Percentiles rank a stretch among this genome's conserved stretches.
Evolutionary conservation across 2,797 vertebrate species (phyloP).

Genomic region (Oceanodroma leucorhoa): DNA sequence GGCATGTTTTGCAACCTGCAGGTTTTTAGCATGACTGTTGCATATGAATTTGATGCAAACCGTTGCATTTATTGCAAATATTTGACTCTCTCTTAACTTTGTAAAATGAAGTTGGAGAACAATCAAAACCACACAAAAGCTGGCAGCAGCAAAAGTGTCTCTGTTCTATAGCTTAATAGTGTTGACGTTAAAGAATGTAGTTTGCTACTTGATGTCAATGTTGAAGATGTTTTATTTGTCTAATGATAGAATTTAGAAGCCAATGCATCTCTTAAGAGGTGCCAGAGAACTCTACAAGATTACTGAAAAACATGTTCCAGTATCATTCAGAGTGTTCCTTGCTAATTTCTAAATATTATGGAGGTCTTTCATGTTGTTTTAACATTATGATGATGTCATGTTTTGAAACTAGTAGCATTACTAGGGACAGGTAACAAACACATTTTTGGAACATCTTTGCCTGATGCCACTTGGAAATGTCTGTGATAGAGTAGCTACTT

Average conservation of each 20-base stretch:
- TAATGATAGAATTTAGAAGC: neutral
- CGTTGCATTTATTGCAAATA: neutral
- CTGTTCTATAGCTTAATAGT: neutral
- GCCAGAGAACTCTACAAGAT: neutral
- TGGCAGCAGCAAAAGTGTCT: neutral
- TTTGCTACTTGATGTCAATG: neutral
- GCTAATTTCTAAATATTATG: neutral
- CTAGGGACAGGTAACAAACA: neutral
- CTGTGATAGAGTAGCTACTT: neutral
- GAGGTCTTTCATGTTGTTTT: neutral
- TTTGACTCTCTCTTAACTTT: neutral
- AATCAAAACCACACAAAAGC: neutral
- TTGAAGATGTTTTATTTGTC: neutral
- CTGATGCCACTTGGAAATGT: accelerated
- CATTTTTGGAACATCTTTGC: neutral
- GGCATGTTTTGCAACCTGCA: neutral
- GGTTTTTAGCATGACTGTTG: neutral
- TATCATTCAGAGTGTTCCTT: neutral
- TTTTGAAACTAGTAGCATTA: neutral
- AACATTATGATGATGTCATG: neutral
- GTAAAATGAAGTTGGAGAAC: neutral
- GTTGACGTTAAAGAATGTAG: neutral
- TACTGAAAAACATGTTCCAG: neutral
- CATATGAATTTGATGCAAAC: neutral
- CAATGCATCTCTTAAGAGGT: neutral